Evolutionary conservation across 1,140 invertebrate species (phyloP).

Genomic region (Zophobas atratus): DNA sequence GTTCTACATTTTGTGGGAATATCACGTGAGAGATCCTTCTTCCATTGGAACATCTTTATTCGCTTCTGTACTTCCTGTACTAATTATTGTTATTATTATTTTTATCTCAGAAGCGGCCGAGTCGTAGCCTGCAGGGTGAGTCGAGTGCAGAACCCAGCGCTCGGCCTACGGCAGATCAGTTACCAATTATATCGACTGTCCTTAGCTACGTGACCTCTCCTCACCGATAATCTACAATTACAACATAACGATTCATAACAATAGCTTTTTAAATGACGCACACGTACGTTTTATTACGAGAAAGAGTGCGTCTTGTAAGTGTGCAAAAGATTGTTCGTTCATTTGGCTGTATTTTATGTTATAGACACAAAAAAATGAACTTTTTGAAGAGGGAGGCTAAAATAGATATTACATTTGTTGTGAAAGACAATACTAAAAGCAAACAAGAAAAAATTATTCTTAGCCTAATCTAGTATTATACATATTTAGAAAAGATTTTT

Average conservation of each 20-base stretch:
- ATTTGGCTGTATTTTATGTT: too few relatives aligned
- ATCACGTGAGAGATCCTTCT: too few relatives aligned
- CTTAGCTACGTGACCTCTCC: conserved; percentile 16
- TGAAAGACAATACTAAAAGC: conserved; percentile 52
- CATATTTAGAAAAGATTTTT: conserved; percentile 45
- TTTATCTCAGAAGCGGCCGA: conserved; percentile 64
- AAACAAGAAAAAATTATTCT: conserved; percentile 27
- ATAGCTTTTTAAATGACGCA: too few relatives aligned
- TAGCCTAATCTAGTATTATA: conserved; percentile 48
- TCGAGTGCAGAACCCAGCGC: conserved; percentile 66
- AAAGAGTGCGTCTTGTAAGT: too few relatives aligned
- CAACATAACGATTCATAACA: too few relatives aligned
- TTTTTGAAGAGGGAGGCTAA: neutral
- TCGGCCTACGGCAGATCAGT: conserved; percentile 59
- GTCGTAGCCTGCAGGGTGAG: conserved; percentile 68
- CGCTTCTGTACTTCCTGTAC: neutral
- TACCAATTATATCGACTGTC: conserved; percentile 50
- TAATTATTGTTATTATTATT: conserved; percentile 18
- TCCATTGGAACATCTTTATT: too few relatives aligned
- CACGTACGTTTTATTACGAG: too few relatives aligned
- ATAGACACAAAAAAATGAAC: neutral
- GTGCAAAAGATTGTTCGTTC: too few relatives aligned
- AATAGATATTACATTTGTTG: conserved; percentile 40
- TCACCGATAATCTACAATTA: neutral
- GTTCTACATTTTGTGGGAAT: too few relatives aligned